Percentiles rank a stretch among this genome's conserved stretches.
Evolutionary conservation across 2,888 invertebrate genomes (phyloP).

Genomic region (Lasioglossum oenotherae): DNA sequence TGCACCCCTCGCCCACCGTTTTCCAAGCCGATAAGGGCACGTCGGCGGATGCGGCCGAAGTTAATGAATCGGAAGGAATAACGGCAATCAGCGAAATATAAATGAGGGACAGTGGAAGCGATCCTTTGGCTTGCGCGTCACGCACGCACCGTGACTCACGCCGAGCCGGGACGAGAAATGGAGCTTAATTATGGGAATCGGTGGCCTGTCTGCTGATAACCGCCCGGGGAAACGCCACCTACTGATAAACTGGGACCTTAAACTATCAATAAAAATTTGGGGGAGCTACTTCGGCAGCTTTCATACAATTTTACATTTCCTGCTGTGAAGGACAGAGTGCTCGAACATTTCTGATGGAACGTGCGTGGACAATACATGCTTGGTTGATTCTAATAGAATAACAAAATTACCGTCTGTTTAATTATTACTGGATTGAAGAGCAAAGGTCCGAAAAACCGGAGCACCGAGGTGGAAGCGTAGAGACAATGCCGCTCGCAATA

Average conservation of each 20-base stretch:
- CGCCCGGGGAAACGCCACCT: not conserved
- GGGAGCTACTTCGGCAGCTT: not conserved
- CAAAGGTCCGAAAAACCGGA: not conserved
- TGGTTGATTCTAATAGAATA: too few species aligned
- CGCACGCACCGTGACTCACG: constrained; percentile 75
- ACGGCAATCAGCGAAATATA: constrained; percentile 83
- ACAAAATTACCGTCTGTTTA: too few species aligned
- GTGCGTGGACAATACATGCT: too few species aligned
- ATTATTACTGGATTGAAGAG: not conserved
- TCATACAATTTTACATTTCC: not conserved
- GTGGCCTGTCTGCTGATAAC: not conserved
- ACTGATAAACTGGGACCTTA: not conserved
- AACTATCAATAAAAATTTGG: not conserved
- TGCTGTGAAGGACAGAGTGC: too few species aligned
- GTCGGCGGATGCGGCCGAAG: constrained; percentile 62
- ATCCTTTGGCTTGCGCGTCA: constrained; percentile 79
- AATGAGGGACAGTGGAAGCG: constrained; percentile 77
- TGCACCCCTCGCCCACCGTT: not conserved
- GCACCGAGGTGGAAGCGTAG: constrained; percentile 52
- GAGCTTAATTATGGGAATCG: constrained; percentile 79
- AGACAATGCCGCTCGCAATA: constrained; percentile 71
- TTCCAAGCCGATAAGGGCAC: constrained; percentile 66
- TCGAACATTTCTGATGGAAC: too few species aligned
- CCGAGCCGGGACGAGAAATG: constrained; percentile 72
- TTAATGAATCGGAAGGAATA: constrained; percentile 81